Evolutionary conservation across 2,888 invertebrate species (phyloP), one percentile per base, ranked within the genome.

Genomic region (Campoplex capitator): DNA sequence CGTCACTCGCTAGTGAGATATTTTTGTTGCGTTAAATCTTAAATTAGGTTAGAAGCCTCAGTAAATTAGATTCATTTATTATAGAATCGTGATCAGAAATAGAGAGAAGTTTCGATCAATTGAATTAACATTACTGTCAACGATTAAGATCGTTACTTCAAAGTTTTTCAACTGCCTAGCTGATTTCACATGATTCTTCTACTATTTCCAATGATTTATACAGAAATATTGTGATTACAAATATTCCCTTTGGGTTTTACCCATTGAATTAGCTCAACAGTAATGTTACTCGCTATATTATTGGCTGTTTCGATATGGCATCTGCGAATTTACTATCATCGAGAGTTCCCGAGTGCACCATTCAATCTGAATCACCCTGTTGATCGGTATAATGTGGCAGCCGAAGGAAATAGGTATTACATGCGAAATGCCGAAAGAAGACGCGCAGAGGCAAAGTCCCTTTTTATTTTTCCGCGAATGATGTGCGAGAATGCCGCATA

Each of bases 401-500:
- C 23, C 58, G 48, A 70, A 68, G 35, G 16, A 28, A 32, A 79
- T 45, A 76, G 71, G 86, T 80, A 83, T 86, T 86, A 75, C 83
- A 58, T 45, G 23, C 48, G 79, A 45, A 78, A 73, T 73, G 88
- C 88, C 89, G 85, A 86, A 88, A 87, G 88, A 88, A 85, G 79
- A 80, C 58, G 76, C 77, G 58, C 35, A 71, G 23, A 76, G 74
- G 79, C 71, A 83, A 86, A 84, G 88, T 84, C 89, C 89, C 88
- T 88, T 89, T 91, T 90, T 91, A 90, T 90, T 91, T 88, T 89
- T 89, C 84, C 86, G 85, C 90, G 90, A 91, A 90, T 90, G 90
- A 91, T 90, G 90, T 90, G 91, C 89, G 90, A 89, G 90, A 91
- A 91, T 91, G 90, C 90, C 88, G 88, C 91, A 91, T 91, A 91